A percentile compares a stretch with the other conserved stretches of the same genome.
phyloP scores from a whole-genome alignment of 2,797 vertebrate genomes.

The Danio kyathit region DNA sequence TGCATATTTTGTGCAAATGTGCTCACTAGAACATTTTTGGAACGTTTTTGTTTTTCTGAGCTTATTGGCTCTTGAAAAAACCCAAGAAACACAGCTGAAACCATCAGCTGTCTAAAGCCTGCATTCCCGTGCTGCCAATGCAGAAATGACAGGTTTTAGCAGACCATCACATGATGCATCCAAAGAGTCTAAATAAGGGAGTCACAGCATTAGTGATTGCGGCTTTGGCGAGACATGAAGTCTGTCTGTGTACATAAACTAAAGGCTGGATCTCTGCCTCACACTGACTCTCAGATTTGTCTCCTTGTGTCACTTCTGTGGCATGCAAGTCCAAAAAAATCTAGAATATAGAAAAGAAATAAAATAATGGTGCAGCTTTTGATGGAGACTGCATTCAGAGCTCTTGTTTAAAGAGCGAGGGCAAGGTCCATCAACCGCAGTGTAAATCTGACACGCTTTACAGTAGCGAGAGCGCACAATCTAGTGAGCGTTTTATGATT shows the following conservation, averaged over 20 bases:
- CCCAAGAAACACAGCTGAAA: conserved; percentile 50
- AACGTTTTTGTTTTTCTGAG: conserved; percentile 17
- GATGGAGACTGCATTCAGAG: neutral
- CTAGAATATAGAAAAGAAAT: neutral
- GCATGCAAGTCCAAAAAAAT: neutral
- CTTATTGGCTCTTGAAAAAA: conserved; percentile 54
- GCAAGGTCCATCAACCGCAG: conserved; percentile 27
- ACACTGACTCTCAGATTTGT: conserved; percentile 8
- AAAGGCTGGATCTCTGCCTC: neutral
- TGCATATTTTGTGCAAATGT: no score
- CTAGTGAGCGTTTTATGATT: conserved; percentile 59
- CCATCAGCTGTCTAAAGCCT: conserved; percentile 59
- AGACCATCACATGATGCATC: conserved; percentile 55
- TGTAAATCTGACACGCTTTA: neutral
- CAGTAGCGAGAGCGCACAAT: neutral
- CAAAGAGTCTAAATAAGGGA: conserved; percentile 73
- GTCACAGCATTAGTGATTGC: conserved; percentile 45
- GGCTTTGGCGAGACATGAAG: conserved; percentile 51
- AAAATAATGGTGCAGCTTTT: neutral
- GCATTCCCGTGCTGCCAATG: conserved; percentile 56
- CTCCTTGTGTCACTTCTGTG: neutral
- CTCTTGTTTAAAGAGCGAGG: neutral
- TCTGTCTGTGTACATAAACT: conserved; percentile 8
- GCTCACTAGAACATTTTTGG: no score
- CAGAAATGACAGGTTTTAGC: conserved; percentile 64